A percentile compares a stretch with the other conserved stretches of the same genome.
phyloP scores from a whole-genome alignment of 2,113 vertebrate species.

The Gadus chalcogrammus region DNA sequence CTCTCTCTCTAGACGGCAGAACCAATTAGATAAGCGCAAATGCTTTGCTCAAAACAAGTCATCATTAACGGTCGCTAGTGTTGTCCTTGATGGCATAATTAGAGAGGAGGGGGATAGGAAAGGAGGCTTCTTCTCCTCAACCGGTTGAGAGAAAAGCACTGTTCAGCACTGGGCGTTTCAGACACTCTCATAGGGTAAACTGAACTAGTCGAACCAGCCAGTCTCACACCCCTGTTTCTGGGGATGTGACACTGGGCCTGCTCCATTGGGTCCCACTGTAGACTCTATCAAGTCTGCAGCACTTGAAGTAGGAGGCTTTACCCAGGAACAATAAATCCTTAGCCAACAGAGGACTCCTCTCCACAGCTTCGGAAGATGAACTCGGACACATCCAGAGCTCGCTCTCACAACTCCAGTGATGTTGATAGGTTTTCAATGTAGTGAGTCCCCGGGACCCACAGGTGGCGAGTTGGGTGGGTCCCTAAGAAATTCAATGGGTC shows the following conservation, averaged over 20 bases:
- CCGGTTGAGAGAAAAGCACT: background rate
- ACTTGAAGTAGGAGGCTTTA: conserved; percentile 10
- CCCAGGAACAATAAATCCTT: no score
- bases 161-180: background rate
- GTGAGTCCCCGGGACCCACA: no score
- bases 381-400: no score
- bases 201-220: background rate
- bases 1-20: conserved; percentile 24
- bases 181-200: background rate
- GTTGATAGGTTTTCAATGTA: no score
- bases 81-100: conserved; percentile 29
- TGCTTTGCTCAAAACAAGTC: conserved; percentile 33
- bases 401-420: no score
- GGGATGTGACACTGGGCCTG: background rate
- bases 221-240: background rate
- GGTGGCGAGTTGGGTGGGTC: no score
- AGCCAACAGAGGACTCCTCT: no score
- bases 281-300: conserved; percentile 9
- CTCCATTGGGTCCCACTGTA: background rate
- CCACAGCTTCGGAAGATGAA: conserved; percentile 9
- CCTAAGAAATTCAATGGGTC: no score
- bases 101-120: background rate
- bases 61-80: conserved; percentile 24
- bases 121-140: conserved; percentile 13
- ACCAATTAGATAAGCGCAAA: conserved; percentile 36